Evolutionary conservation across 1,140 invertebrate genomes (phyloP).

Genomic region (Anthonomus grandis): DNA sequence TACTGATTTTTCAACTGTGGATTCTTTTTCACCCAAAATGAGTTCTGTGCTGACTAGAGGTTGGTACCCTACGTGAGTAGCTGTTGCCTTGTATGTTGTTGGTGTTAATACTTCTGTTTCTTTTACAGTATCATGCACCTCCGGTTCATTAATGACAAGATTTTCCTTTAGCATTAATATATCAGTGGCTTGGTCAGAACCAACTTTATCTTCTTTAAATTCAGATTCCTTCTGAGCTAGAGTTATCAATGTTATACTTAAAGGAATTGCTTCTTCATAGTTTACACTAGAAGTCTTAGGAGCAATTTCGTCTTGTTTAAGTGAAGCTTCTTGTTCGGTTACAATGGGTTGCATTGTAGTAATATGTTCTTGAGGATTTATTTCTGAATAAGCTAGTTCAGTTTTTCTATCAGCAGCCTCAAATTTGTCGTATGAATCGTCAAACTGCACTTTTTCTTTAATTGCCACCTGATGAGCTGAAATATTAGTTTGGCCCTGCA

Average conservation of each 20-base stretch:
- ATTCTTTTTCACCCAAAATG: conserved; percentile 45
- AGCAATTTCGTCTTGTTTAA: conserved; percentile 46
- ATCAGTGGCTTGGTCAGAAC: conserved; percentile 36
- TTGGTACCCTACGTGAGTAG: conserved; percentile 38
- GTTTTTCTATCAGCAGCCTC: conserved; percentile 39
- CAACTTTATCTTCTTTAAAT: conserved; percentile 44
- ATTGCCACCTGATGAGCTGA: conserved; percentile 53
- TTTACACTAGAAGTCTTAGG: conserved; percentile 49
- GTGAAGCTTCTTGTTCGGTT: conserved; percentile 54
- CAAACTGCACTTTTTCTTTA: conserved; percentile 48
- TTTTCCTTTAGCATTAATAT: conserved; percentile 38
- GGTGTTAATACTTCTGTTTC: conserved; percentile 32
- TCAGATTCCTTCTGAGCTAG: conserved; percentile 53
- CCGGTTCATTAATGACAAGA: conserved; percentile 37
- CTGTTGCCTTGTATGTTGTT: conserved; percentile 29
- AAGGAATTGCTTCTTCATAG: conserved; percentile 51
- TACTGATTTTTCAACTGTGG: conserved; percentile 20
- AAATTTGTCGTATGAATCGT: conserved; percentile 28
- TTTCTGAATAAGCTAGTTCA: conserved; percentile 47
- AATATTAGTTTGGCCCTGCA: conserved; percentile 52
- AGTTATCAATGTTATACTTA: conserved; percentile 53
- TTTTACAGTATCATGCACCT: conserved; percentile 37
- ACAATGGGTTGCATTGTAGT: conserved; percentile 44
- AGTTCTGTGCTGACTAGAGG: conserved; percentile 42
- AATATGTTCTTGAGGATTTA: conserved; percentile 51